phyloP scores from a whole-genome alignment of 2,113 vertebrate species.

The Motacilla alba region DNA sequence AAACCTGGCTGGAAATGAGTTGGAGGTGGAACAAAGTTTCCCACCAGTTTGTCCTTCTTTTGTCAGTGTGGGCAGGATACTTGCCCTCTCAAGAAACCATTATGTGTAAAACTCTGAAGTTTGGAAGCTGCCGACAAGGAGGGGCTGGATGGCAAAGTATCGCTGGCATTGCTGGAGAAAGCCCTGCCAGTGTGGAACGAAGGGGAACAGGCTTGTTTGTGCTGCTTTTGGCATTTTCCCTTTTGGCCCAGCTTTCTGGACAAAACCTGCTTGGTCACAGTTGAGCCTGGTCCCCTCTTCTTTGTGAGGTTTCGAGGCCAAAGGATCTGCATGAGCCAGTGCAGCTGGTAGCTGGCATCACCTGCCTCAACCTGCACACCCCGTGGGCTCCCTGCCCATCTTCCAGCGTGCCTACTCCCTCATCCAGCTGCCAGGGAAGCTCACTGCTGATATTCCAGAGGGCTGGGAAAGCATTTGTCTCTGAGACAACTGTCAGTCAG shows the following conservation, averaged over 20 bases:
- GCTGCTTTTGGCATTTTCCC: background rate
- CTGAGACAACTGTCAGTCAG: background rate
- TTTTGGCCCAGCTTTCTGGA: background rate
- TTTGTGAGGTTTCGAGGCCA: background rate
- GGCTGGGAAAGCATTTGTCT: background rate
- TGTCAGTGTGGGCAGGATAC: background rate
- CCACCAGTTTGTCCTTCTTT: background rate
- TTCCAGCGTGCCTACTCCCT: background rate
- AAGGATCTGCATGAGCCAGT: background rate
- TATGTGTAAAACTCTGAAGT: background rate
- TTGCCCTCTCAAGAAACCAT: background rate
- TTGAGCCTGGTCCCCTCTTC: background rate
- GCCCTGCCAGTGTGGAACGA: background rate
- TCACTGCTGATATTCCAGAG: background rate
- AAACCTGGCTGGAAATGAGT: background rate
- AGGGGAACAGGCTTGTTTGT: background rate
- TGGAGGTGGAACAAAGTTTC: background rate
- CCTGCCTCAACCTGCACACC: background rate
- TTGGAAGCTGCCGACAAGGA: background rate
- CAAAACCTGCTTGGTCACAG: background rate
- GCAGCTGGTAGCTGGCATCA: background rate
- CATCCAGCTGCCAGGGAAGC: background rate
- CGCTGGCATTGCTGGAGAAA: fast-evolving
- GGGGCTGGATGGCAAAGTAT: background rate
- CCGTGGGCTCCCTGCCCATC: background rate